Evolutionary conservation across 1,140 invertebrate genomes (phyloP).

Genomic region (Drosophila nannoptera): DNA sequence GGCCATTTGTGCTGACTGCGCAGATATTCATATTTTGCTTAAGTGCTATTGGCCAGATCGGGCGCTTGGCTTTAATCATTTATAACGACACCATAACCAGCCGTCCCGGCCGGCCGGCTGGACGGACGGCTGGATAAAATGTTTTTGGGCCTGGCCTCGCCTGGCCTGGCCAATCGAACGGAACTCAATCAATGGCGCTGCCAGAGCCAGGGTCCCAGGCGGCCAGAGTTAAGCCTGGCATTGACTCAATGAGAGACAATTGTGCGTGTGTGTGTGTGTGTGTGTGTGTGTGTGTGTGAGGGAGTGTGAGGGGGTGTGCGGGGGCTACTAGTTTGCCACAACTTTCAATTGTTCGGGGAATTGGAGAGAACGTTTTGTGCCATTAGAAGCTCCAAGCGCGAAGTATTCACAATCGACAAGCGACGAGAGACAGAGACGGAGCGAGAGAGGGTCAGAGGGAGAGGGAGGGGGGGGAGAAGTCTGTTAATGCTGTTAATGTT

Average conservation of each 20-base stretch:
- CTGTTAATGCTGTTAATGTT: constrained; percentile 72
- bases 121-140: constrained; percentile 7
- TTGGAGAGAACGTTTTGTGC: constrained; percentile 59
- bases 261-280: not conserved
- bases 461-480: constrained; percentile 43
- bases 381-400: constrained; percentile 51
- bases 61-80: constrained; percentile 42
- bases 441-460: no score
- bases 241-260: not conserved
- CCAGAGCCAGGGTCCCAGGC: constrained; percentile 26
- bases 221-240: constrained; percentile 12
- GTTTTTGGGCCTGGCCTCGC: not conserved
- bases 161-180: constrained; percentile 27
- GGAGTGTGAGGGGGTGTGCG: constrained; percentile 5
- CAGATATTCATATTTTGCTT: constrained; percentile 36
- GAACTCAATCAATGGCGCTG: constrained; percentile 47
- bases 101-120: constrained; percentile 1
- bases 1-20: constrained; percentile 32
- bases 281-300: not conserved
- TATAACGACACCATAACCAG: constrained; percentile 41
- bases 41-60: constrained; percentile 2
- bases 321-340: constrained; percentile 35
- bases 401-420: constrained; percentile 28
- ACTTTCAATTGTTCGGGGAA: constrained; percentile 73
- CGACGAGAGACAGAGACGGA: no score